Conservation (phyloP, 2,113 vertebrate species). For the Tringa solitaria region DNA sequence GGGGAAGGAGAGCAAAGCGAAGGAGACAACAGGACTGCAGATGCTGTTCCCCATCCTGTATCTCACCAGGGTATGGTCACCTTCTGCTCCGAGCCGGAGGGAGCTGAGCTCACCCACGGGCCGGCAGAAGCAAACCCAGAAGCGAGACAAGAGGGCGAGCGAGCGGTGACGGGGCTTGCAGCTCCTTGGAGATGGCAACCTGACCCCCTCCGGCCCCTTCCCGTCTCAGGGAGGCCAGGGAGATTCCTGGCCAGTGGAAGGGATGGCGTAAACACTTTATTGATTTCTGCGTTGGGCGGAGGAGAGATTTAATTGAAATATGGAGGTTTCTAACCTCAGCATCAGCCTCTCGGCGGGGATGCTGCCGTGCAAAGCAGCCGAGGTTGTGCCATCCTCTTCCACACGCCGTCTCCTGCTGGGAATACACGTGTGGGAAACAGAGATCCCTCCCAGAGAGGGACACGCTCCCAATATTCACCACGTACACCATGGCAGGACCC, state of each 20-base stretch:
- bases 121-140: not conserved
- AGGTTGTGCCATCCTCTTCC: not conserved
- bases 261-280: not conserved
- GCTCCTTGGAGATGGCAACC: not conserved
- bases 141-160: rapidly evolving
- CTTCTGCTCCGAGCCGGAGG: not conserved
- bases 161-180: not conserved
- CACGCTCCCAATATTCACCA: rapidly evolving
- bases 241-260: not conserved
- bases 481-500: rapidly evolving
- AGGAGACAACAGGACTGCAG: rapidly evolving
- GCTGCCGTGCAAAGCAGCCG: not conserved
- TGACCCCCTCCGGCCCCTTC: not conserved
- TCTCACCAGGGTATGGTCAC: rapidly evolving
- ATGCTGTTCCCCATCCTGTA: rapidly evolving
- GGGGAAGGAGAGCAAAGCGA: not conserved
- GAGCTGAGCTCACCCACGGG: rapidly evolving
- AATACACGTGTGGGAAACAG: not conserved
- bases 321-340: not conserved
- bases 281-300: not conserved
- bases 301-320: slow-evolving; percentile 32
- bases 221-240: not conserved
- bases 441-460: not conserved
- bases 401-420: not conserved
- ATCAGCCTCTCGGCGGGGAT: slow-evolving; percentile 18